Conservation (phyloP, 2,797 vertebrate species). For the Ambastaia sidthimunki region DNA sequence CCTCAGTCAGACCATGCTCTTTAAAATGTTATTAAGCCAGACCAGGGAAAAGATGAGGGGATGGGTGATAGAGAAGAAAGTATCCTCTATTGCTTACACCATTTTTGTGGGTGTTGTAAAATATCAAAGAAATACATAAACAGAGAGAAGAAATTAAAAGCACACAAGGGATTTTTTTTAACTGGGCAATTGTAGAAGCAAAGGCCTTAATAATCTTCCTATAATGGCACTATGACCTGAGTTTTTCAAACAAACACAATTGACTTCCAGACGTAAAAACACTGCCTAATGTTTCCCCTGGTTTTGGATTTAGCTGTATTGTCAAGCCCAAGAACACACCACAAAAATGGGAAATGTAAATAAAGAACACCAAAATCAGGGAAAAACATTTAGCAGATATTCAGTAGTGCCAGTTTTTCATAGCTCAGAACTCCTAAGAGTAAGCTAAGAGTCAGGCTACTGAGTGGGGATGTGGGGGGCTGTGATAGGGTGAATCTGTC, state of each 20-base stretch:
- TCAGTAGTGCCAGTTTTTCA: constrained; percentile 21
- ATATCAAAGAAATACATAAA: constrained; percentile 79
- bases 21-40: constrained; percentile 78
- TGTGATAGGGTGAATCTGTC: neutral
- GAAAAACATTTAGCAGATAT: constrained; percentile 10
- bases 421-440: neutral
- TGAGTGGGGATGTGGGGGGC: neutral
- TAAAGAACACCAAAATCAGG: neutral
- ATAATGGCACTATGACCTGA: constrained; percentile 78
- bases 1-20: constrained; percentile 71
- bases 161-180: constrained; percentile 72
- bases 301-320: too few species aligned
- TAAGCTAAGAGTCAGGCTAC: neutral
- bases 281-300: too few species aligned
- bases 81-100: constrained; percentile 48
- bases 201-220: constrained; percentile 75
- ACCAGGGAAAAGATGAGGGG: constrained; percentile 16
- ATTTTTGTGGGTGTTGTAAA: constrained; percentile 67
- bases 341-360: constrained; percentile 16
- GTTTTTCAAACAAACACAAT: constrained; percentile 75
- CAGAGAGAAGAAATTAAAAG: constrained; percentile 76
- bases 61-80: constrained; percentile 28
- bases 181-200: constrained; percentile 78
- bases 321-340: too few species aligned
- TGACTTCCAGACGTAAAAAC: constrained; percentile 69